Percentiles rank a stretch among this genome's conserved stretches.
These are phyloP conservation scores for Trichomalopsis sarcophagae DNA, from an alignment of 1,140 invertebrate genomes.

Conservation along the genomic window DNA sequence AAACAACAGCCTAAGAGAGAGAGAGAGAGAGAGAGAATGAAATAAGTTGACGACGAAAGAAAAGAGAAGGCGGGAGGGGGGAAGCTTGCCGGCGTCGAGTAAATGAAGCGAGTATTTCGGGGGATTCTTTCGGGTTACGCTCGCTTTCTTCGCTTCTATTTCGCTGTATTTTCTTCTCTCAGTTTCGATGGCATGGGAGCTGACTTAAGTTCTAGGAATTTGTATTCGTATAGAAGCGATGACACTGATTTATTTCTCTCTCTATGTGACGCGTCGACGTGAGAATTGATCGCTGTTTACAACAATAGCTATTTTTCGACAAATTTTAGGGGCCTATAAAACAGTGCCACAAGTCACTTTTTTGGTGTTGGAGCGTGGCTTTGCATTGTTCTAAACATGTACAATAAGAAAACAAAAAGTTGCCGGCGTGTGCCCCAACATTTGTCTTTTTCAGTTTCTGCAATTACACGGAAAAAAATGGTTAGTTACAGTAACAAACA, in stretches of 20 bases:
- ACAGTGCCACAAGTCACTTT: too few species aligned
- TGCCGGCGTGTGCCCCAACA: too few species aligned
- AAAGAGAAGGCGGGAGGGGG: not conserved
- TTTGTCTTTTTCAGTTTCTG: too few species aligned
- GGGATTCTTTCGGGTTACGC: constrained; percentile 22
- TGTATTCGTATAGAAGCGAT: not conserved
- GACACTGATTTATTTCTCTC: not conserved
- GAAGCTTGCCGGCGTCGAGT: not conserved
- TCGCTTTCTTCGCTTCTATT: not conserved
- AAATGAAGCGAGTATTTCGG: constrained; percentile 33
- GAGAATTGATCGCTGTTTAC: too few species aligned
- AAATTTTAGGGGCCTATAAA: too few species aligned
- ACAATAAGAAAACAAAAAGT: too few species aligned
- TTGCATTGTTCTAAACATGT: too few species aligned
- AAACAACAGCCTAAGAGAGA: not conserved
- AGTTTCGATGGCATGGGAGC: not conserved
- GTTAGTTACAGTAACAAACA: too few species aligned
- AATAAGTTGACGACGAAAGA: not conserved
- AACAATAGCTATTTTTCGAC: too few species aligned
- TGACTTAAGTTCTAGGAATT: not conserved
- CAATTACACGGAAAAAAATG: too few species aligned
- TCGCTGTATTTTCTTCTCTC: not conserved
- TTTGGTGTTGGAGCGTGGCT: too few species aligned
- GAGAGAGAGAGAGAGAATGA: not conserved
- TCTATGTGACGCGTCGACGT: not conserved